Evolutionary conservation across 2,888 invertebrate species (phyloP).

Genomic region (Scaptomyza parva): DNA sequence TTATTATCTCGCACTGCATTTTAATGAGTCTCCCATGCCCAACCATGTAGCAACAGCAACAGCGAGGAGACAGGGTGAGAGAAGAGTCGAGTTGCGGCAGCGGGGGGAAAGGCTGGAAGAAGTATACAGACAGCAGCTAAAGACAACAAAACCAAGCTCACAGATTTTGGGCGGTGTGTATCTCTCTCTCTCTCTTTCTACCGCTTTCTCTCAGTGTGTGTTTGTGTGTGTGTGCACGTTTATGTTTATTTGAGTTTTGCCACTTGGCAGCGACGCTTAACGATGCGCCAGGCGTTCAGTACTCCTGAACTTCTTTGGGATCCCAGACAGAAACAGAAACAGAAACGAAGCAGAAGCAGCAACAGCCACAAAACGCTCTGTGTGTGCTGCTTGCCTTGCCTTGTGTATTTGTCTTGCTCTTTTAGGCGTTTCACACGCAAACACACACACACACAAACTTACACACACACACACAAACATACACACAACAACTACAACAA

Average conservation of each 20-base stretch:
- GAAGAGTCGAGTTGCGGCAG: background rate
- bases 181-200: background rate
- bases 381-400: no score
- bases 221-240: constrained; percentile 63
- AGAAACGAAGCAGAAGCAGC: constrained; percentile 16
- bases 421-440: constrained; percentile 62
- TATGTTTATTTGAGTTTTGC: constrained; percentile 81
- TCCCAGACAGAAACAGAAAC: no score
- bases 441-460: constrained; percentile 21
- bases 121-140: constrained; percentile 48
- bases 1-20: constrained; percentile 80
- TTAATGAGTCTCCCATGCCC: constrained; percentile 81
- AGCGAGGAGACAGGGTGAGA: background rate
- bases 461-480: constrained; percentile 1
- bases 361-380: constrained; percentile 24
- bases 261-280: constrained; percentile 81
- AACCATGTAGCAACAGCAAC: constrained; percentile 43
- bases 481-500: background rate
- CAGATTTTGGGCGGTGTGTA: constrained; percentile 64
- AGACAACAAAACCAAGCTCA: constrained; percentile 76
- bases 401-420: constrained; percentile 75
- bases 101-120: constrained; percentile 5
- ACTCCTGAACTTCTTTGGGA: constrained; percentile 36
- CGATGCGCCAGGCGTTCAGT: constrained; percentile 68
- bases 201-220: constrained; percentile 18